Percentiles rank a stretch among this genome's conserved stretches.
Conservation (phyloP, 1,140 invertebrate genomes). For the Leguminivora glycinivorella region DNA sequence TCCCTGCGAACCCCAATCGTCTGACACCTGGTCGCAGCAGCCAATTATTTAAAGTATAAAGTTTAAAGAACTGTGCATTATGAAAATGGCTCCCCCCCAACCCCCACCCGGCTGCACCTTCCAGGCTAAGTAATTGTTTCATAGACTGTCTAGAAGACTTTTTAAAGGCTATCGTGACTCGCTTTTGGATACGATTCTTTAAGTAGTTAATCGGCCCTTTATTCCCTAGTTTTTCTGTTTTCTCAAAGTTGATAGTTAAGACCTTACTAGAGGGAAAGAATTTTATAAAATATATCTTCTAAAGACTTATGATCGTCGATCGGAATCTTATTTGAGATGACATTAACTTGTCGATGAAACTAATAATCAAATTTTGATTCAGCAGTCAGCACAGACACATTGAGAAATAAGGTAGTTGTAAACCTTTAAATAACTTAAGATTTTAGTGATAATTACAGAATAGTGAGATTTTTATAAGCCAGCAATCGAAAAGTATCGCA, state of each 20-base stretch:
- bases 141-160: constrained; percentile 42
- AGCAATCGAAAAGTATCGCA: background rate
- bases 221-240: background rate
- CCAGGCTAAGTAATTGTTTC: constrained; percentile 62
- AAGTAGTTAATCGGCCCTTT: background rate
- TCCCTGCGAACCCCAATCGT: background rate
- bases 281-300: background rate
- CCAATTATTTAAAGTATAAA: constrained; percentile 65
- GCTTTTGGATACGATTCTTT: background rate
- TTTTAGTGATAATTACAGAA: background rate
- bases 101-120: constrained; percentile 36
- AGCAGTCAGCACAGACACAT: no score
- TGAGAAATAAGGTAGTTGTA: no score
- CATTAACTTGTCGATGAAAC: background rate
- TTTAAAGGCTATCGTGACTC: constrained; percentile 6
- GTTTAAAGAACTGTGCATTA: constrained; percentile 62
- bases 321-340: background rate
- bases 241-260: no score
- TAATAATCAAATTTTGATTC: no score
- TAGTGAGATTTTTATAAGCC: background rate
- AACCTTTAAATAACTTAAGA: background rate
- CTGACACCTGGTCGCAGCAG: constrained; percentile 26
- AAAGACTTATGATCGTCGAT: background rate
- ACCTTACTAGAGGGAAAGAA: background rate
- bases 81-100: constrained; percentile 53